Percentiles rank a stretch among this genome's conserved stretches.
Conservation (phyloP, 1,140 invertebrate species). For the Harpegnathos saltator region DNA sequence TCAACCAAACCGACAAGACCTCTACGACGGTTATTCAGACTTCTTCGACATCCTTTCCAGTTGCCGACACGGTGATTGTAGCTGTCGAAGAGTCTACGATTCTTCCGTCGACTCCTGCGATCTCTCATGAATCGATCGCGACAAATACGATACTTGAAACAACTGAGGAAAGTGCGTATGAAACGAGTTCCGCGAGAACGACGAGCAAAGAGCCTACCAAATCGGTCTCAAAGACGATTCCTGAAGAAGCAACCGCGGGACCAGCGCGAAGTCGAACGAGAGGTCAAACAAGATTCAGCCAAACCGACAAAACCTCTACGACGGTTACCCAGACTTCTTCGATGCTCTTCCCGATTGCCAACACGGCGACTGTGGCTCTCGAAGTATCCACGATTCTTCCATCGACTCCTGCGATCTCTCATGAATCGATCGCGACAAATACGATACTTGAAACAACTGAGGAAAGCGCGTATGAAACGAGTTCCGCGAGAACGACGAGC, state of each 20-base stretch:
- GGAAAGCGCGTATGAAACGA: neutral
- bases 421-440: neutral
- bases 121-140: neutral
- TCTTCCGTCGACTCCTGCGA: neutral
- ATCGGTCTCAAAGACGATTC: too few relatives aligned
- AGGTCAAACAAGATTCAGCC: too few relatives aligned
- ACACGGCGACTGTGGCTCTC: neutral
- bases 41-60: neutral
- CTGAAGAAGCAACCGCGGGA: neutral
- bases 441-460: neutral
- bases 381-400: neutral
- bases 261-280: neutral
- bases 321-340: neutral
- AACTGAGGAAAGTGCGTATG: neutral
- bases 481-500: too few relatives aligned
- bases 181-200: too few relatives aligned
- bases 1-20: conserved; percentile 9
- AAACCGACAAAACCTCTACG: neutral
- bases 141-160: neutral
- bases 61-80: neutral
- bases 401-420: neutral
- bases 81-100: neutral
- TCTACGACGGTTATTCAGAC: neutral
- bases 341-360: neutral
- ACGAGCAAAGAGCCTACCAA: neutral